Evolutionary conservation across 1,140 invertebrate genomes (phyloP).

Genomic region (Aphaenogaster rudis): DNA sequence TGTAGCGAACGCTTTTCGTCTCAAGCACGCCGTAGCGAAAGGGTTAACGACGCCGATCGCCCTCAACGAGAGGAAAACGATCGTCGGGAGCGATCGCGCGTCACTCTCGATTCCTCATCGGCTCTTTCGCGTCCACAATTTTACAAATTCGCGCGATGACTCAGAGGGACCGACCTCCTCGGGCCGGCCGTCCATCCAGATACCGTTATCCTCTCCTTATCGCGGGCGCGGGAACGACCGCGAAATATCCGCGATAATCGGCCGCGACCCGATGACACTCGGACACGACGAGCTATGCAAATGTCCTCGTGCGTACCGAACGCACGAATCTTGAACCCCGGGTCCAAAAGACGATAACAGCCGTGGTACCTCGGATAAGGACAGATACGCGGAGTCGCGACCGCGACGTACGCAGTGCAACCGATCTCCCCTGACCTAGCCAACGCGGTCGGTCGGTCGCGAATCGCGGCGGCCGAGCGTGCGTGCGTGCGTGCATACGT

Average conservation of each 20-base stretch:
- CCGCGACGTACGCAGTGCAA: no score
- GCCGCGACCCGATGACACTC: neutral
- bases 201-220: slow-evolving; percentile 3
- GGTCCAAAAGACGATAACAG: no score
- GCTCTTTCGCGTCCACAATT: neutral
- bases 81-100: neutral
- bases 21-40: no score
- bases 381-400: no score
- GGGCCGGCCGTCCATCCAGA: neutral
- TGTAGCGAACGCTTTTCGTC: no score
- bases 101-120: neutral
- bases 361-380: no score
- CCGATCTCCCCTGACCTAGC: slow-evolving; percentile 67
- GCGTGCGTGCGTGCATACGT: slow-evolving; percentile 14
- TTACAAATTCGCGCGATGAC: slow-evolving; percentile 1
- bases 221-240: neutral
- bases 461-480: slow-evolving; percentile 3
- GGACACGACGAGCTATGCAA: neutral
- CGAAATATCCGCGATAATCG: slow-evolving; percentile 13
- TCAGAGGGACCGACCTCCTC: neutral
- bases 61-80: neutral
- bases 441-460: slow-evolving; percentile 47
- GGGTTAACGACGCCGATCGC: neutral
- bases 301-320: no score
- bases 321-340: no score